These are phyloP conservation scores for Labeo rohita DNA, from an alignment of 2,113 vertebrate genomes.

Conservation along the genomic window DNA sequence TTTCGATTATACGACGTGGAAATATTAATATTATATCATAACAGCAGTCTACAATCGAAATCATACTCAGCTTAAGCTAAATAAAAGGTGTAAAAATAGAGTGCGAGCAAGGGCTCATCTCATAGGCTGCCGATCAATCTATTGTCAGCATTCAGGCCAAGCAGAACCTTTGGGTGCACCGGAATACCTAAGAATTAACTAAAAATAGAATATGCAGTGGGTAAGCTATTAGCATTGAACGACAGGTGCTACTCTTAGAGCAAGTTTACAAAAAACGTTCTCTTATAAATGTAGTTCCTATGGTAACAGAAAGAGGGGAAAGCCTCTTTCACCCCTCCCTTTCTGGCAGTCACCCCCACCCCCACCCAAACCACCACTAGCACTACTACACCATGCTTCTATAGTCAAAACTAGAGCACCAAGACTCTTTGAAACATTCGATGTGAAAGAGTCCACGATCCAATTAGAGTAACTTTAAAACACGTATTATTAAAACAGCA, in stretches of 20 bases:
- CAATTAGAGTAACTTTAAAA: background rate
- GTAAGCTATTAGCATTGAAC: background rate
- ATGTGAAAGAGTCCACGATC: background rate
- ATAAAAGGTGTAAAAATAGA: slow-evolving; percentile 9
- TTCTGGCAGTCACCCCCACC: slow-evolving; percentile 45
- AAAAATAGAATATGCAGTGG: background rate
- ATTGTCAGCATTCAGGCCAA: slow-evolving; percentile 25
- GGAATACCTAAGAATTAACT: background rate
- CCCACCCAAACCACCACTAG: slow-evolving; percentile 53
- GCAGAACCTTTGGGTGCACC: background rate
- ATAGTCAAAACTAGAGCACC: slow-evolving; percentile 47
- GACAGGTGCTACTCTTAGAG: slow-evolving; percentile 38
- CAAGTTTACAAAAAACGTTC: slow-evolving; percentile 54
- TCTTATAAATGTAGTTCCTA: slow-evolving; percentile 65
- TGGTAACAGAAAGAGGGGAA: slow-evolving; percentile 68
- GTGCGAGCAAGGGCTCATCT: background rate
- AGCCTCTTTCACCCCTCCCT: slow-evolving; percentile 61
- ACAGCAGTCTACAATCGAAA: background rate
- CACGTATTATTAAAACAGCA: background rate
- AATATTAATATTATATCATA: background rate
- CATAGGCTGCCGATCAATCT: slow-evolving; percentile 19
- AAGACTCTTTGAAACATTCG: slow-evolving; percentile 38
- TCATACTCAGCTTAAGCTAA: background rate
- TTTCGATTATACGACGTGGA: background rate
- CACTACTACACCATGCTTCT: background rate